A percentile compares a stretch with the other conserved stretches of the same genome.
These are phyloP conservation scores for Limulus polyphemus DNA, from an alignment of 2,888 invertebrate species.

Conservation along the genomic window DNA sequence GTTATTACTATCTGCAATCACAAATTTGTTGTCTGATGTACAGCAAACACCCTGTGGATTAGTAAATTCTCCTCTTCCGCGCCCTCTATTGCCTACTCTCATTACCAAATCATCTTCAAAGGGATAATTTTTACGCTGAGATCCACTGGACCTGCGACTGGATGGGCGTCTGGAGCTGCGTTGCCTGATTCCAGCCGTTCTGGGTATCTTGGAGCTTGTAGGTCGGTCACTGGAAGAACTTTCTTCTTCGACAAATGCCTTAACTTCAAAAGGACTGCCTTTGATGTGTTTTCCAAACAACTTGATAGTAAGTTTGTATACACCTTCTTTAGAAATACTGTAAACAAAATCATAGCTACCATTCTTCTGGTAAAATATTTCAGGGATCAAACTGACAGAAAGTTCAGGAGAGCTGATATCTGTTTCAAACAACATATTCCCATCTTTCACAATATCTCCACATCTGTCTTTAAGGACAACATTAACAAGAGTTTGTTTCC, in stretches of 20 bases:
- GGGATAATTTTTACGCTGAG: conserved; percentile 32
- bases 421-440: conserved; percentile 32
- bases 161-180: conserved; percentile 33
- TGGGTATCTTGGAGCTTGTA: conserved; percentile 33
- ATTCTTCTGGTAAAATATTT: conserved; percentile 34
- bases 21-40: conserved; percentile 34
- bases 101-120: conserved; percentile 41
- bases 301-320: conserved; percentile 36
- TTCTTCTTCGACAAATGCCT: conserved; percentile 26
- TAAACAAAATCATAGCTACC: conserved; percentile 39
- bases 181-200: conserved; percentile 35
- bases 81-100: conserved; percentile 40
- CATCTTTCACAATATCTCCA: conserved; percentile 35
- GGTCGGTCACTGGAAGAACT: conserved; percentile 31
- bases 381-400: conserved; percentile 30
- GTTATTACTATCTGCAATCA: conserved; percentile 43
- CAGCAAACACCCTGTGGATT: conserved; percentile 44
- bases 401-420: conserved; percentile 30
- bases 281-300: conserved; percentile 39
- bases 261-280: conserved; percentile 38
- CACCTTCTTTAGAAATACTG: conserved; percentile 35
- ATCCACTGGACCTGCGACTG: conserved; percentile 28
- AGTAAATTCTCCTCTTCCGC: conserved; percentile 43
- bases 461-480: conserved; percentile 36
- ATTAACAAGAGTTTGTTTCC: conserved; percentile 33